Evolutionary conservation across 2,888 invertebrate species (phyloP).

Genomic region (Diadegma fenestrale): DNA sequence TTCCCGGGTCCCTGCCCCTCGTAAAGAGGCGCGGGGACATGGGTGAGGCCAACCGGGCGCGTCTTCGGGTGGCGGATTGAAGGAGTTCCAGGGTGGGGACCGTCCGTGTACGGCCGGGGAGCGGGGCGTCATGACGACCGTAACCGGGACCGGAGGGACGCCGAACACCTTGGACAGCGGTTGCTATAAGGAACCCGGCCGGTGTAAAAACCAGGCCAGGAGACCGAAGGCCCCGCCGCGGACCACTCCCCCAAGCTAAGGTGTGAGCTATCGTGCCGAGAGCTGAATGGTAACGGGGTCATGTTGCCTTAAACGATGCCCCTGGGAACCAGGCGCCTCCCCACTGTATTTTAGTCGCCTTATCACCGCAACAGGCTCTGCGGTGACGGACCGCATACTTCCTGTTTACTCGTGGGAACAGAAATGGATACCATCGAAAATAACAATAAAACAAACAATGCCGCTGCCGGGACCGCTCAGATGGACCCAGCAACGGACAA

Average conservation of each 20-base stretch:
- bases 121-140: background rate
- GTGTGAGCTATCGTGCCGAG: conserved; percentile 62
- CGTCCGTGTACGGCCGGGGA: background rate
- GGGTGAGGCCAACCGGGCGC: too few species aligned
- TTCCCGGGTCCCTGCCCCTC: background rate
- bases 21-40: conserved; percentile 33
- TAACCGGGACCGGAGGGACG: background rate
- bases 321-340: conserved; percentile 55
- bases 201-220: conserved; percentile 44
- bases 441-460: too few species aligned
- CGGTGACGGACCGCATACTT: conserved; percentile 13
- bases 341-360: conserved; percentile 47
- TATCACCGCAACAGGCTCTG: conserved; percentile 60
- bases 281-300: conserved; percentile 60
- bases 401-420: conserved; percentile 48
- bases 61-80: too few species aligned
- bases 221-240: conserved; percentile 45
- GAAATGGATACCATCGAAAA: background rate
- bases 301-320: conserved; percentile 55
- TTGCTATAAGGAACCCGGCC: conserved; percentile 2
- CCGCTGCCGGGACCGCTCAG: background rate
- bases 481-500: too few species aligned
- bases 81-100: background rate
- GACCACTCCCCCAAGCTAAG: conserved; percentile 62
- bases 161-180: conserved; percentile 17